A percentile compares a stretch with the other conserved stretches of the same genome.
Evolutionary conservation across 2,797 vertebrate genomes (phyloP).

Genomic region (Coluber constrictor): DNA sequence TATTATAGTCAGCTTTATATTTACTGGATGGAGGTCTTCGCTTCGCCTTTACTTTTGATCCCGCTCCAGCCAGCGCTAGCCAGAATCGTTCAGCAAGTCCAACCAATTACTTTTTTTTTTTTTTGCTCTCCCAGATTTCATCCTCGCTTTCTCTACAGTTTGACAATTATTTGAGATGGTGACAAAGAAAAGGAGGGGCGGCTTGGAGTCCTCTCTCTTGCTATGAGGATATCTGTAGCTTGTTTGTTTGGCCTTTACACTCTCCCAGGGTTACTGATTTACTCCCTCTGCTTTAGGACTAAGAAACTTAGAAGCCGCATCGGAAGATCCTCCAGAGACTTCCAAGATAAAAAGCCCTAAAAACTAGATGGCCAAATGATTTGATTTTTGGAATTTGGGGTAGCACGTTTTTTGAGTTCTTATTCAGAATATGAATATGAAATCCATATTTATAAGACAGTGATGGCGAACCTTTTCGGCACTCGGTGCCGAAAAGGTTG

Average conservation of each 20-base stretch:
- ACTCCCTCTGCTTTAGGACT: background rate
- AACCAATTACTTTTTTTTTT: conserved; percentile 33
- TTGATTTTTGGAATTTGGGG: background rate
- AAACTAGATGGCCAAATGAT: background rate
- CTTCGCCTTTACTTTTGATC: conserved; percentile 19
- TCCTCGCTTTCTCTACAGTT: conserved; percentile 44
- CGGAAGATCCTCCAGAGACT: background rate
- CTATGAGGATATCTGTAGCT: background rate
- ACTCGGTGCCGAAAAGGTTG: no score
- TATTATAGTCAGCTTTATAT: conserved; percentile 40
- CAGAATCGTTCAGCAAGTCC: conserved; percentile 23
- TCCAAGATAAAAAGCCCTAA: background rate
- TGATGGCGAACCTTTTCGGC: no score
- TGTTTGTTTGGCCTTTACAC: background rate
- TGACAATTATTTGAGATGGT: conserved; percentile 23
- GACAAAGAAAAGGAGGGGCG: background rate
- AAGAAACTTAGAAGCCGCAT: background rate
- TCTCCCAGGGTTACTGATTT: background rate
- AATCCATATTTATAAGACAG: background rate
- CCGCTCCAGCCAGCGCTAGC: background rate
- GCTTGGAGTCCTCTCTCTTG: background rate
- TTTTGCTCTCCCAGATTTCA: conserved; percentile 7
- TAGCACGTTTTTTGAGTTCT: background rate
- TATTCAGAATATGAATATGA: background rate
- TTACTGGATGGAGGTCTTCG: conserved; percentile 34